Evolutionary conservation across 2,888 invertebrate species (phyloP), one percentile per base, ranked within the genome.

Genomic region (Rhogogaster chlorosoma): DNA sequence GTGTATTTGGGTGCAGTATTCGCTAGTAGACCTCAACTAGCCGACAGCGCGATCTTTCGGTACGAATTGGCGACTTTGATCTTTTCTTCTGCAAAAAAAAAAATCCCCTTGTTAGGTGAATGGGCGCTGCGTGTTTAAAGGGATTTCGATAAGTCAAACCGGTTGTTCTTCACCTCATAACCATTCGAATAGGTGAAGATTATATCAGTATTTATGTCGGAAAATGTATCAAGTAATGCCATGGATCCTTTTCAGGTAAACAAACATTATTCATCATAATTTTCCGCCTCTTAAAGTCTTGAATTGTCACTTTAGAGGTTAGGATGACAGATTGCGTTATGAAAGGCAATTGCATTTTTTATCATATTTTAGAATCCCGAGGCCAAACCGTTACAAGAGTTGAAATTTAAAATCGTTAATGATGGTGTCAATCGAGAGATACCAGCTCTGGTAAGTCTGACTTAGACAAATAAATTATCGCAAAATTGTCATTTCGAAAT

Each of bases 371-470:
- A 93, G 93, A 93, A 93, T 90, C 91, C 91, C 0, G 88, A 92
- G 15, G 32, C 61, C 18, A 77, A 90, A 85, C 91, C 94, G n/a
- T 89, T 93, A 80, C 94, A 94, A 86, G 90, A 94, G 67, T 87
- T 93, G 83, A 93, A 92, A 22, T 88, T 95, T 83, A 88, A 90
- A 22, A 91, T 95, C 3, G 92, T 93, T 38, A 94, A 94, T 86
- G 94, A 94, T 86, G 96, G 96, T 10, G 93, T 95, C 18, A 90
- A 93, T 4, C 94, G 94, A 86, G 92, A 94, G 87, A 93, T 96
- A 77, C 95, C 96, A 87, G 96, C 97, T 82, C 94, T 97, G 94
- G 96, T 96, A 94, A 94, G 94, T 89, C 32, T 18, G 15, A 12
- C 5, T 1, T 32, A 61, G 12, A 12, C 4, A 10, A 6, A 67